These are phyloP conservation scores for Serinus canaria DNA, from an alignment of 2,113 vertebrate species.

Conservation along the genomic window DNA sequence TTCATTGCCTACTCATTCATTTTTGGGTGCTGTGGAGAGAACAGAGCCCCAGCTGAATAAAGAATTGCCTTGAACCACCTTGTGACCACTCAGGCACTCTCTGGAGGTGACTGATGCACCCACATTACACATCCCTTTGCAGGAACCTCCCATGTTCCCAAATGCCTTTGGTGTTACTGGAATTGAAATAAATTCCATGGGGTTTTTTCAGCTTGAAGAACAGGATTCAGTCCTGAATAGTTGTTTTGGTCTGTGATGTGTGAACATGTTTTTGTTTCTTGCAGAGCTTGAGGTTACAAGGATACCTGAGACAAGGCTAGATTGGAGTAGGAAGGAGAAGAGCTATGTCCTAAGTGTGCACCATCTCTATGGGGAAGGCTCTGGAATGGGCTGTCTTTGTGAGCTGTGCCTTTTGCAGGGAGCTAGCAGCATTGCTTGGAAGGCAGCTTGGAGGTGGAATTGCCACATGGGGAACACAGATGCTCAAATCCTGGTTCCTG, in stretches of 20 bases:
- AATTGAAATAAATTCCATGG: background rate
- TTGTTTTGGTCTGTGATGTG: background rate
- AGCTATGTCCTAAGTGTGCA: background rate
- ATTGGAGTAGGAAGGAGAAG: background rate
- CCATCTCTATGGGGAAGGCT: background rate
- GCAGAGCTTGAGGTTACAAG: background rate
- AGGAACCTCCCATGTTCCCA: background rate
- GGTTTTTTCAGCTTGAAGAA: background rate
- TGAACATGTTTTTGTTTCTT: fast-evolving
- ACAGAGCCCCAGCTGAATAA: background rate
- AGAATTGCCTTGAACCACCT: background rate
- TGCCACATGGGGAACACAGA: background rate
- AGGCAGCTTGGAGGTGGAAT: background rate
- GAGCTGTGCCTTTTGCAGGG: background rate
- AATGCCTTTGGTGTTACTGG: background rate
- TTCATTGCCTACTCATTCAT: background rate
- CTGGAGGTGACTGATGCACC: background rate
- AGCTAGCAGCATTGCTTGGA: background rate
- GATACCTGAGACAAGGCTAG: background rate
- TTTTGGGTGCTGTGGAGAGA: background rate
- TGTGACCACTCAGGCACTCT: background rate
- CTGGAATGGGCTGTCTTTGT: background rate
- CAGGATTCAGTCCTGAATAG: background rate
- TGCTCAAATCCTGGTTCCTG: background rate
- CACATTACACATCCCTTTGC: background rate